A percentile compares a stretch with the other conserved stretches of the same genome.
Evolutionary conservation across 2,113 vertebrate genomes (phyloP).

Genomic region (Boulengerochromis microlepis): DNA sequence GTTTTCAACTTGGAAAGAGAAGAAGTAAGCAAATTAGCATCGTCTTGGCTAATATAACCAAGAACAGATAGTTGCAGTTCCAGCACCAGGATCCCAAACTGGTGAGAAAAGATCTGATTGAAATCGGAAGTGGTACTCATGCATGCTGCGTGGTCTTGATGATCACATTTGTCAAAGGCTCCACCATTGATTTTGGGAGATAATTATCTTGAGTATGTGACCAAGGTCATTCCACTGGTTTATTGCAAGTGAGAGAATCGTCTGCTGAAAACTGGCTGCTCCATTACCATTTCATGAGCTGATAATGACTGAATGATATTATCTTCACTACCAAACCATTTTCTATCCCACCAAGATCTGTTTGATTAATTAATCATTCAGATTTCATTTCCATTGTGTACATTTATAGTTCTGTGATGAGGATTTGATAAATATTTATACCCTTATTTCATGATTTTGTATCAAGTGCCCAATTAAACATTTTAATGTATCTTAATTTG

Average conservation of each 20-base stretch:
- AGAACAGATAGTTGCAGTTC: background rate
- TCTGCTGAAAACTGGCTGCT: slow-evolving; percentile 4
- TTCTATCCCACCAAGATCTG: slow-evolving; percentile 15
- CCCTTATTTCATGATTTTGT: background rate
- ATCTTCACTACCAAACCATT: slow-evolving; percentile 27
- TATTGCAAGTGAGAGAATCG: slow-evolving; percentile 48
- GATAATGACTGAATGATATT: slow-evolving; percentile 54
- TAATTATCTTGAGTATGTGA: slow-evolving; percentile 49
- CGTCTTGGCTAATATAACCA: background rate
- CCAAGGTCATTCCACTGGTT: slow-evolving; percentile 57
- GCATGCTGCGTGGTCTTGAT: slow-evolving; percentile 23
- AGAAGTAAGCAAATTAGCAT: background rate
- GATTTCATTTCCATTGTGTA: slow-evolving; percentile 16
- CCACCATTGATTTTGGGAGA: slow-evolving; percentile 55
- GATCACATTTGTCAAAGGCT: slow-evolving; percentile 52
- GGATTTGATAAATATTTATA: slow-evolving; percentile 19
- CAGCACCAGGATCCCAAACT: background rate
- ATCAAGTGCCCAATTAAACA: background rate
- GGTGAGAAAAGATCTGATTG: background rate
- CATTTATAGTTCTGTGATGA: background rate
- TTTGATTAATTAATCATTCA: slow-evolving; percentile 44
- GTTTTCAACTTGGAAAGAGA: background rate
- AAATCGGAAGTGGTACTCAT: slow-evolving; percentile 18
- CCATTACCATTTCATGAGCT: slow-evolving; percentile 63
- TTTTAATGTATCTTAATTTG: background rate